Percentiles rank a stretch among this genome's conserved stretches.
Evolutionary conservation across 2,888 invertebrate species (phyloP).

Genomic region (Syrphus vitripennis): DNA sequence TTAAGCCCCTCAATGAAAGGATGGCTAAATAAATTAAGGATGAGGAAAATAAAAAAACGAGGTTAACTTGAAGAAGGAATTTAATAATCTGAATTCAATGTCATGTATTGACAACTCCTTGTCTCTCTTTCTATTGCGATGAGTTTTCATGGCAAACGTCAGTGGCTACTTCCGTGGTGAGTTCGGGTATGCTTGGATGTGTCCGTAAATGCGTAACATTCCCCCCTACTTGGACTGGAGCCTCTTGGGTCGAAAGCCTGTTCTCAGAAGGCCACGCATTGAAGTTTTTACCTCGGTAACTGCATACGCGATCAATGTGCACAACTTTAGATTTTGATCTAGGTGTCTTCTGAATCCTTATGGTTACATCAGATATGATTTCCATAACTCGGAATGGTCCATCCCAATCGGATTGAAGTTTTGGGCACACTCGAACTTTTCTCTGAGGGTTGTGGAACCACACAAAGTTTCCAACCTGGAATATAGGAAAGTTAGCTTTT

Average conservation of each 20-base stretch:
- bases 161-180: no score
- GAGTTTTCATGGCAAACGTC: no score
- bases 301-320: neutral
- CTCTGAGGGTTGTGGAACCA: constrained; percentile 13
- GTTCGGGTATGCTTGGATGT: no score
- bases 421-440: constrained; percentile 11
- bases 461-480: constrained; percentile 9
- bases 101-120: no score
- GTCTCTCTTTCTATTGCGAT: no score
- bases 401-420: constrained; percentile 23
- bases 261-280: neutral
- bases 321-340: neutral
- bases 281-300: constrained; percentile 5
- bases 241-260: neutral
- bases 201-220: neutral
- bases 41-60: no score
- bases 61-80: no score
- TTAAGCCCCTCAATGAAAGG: no score
- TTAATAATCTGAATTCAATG: no score
- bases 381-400: constrained; percentile 14
- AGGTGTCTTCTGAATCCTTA: constrained; percentile 29
- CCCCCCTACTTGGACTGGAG: constrained; percentile 1
- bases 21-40: no score
- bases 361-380: constrained; percentile 19
- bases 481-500: neutral